phyloP scores from a whole-genome alignment of 2,113 vertebrate genomes.

The Progne subis region DNA sequence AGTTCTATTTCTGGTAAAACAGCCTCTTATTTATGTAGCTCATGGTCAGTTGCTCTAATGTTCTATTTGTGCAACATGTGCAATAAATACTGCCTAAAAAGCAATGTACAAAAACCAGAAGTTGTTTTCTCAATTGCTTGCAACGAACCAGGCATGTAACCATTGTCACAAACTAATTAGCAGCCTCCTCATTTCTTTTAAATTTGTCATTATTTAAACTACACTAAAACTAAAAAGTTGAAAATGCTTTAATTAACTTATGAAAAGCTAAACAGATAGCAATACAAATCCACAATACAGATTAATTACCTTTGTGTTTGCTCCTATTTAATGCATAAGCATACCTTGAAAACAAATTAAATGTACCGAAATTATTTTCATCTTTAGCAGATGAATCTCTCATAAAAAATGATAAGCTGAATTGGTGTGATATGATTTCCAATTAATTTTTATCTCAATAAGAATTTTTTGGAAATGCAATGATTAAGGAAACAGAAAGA shows the following conservation, averaged over 20 bases:
- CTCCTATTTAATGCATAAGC: background rate
- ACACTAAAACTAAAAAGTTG: slow-evolving; percentile 9
- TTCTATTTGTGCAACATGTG: background rate
- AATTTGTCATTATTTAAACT: slow-evolving; percentile 53
- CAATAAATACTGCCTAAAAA: slow-evolving; percentile 44
- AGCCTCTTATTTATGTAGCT: background rate
- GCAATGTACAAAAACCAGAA: slow-evolving; percentile 40
- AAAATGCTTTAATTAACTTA: slow-evolving; percentile 27
- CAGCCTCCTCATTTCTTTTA: slow-evolving; percentile 42
- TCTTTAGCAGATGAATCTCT: background rate
- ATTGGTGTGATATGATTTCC: background rate
- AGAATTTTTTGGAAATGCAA: background rate
- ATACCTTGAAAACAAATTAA: background rate
- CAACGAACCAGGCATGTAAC: slow-evolving; percentile 4
- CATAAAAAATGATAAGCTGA: background rate
- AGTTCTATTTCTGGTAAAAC: background rate
- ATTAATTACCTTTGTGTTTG: background rate
- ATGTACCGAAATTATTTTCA: background rate
- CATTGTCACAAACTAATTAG: slow-evolving; percentile 54
- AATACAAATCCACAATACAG: background rate
- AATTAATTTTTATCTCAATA: background rate
- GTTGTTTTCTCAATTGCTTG: background rate
- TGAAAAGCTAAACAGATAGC: background rate
- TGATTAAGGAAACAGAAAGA: slow-evolving; percentile 1
- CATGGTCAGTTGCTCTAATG: slow-evolving; percentile 2